Percentiles rank a stretch among this genome's conserved stretches.
phyloP scores from a whole-genome alignment of 2,113 vertebrate genomes.

The Hemibagrus wyckioides region DNA sequence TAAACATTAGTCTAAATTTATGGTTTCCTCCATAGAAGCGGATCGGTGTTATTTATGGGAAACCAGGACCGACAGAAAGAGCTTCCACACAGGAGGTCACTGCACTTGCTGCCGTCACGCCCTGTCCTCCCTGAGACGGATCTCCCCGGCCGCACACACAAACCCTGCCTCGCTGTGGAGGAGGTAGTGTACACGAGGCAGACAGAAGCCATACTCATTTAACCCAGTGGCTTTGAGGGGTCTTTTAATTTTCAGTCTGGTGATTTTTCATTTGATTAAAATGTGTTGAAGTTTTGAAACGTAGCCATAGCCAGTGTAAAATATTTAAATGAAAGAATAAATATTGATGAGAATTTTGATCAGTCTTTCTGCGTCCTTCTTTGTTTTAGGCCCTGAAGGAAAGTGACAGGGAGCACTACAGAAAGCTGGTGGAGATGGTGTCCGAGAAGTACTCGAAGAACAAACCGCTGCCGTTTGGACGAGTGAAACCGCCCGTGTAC shows the following conservation, averaged over 20 bases:
- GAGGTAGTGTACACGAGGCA: slow-evolving; percentile 62
- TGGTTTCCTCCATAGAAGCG: slow-evolving; percentile 51
- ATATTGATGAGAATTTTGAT: background rate
- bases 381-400: slow-evolving; percentile 69
- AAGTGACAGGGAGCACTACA: slow-evolving; percentile 74
- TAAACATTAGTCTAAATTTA: background rate
- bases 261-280: background rate
- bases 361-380: background rate
- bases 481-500: slow-evolving; percentile 71
- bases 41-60: slow-evolving; percentile 51
- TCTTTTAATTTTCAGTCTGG: background rate
- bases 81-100: slow-evolving; percentile 62
- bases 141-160: slow-evolving; percentile 62
- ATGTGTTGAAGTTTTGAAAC: background rate
- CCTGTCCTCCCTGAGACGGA: slow-evolving; percentile 50
- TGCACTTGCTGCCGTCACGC: slow-evolving; percentile 69
- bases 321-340: too few species aligned
- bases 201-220: too few species aligned
- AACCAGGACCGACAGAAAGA: slow-evolving; percentile 63
- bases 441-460: slow-evolving; percentile 73
- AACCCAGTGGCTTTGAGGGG: background rate
- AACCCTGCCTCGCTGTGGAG: slow-evolving; percentile 73
- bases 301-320: background rate
- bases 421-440: slow-evolving; percentile 73
- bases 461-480: slow-evolving; percentile 72